Conservation (phyloP, 2,888 invertebrate genomes). For the Rotaria magnacalcarata region DNA sequence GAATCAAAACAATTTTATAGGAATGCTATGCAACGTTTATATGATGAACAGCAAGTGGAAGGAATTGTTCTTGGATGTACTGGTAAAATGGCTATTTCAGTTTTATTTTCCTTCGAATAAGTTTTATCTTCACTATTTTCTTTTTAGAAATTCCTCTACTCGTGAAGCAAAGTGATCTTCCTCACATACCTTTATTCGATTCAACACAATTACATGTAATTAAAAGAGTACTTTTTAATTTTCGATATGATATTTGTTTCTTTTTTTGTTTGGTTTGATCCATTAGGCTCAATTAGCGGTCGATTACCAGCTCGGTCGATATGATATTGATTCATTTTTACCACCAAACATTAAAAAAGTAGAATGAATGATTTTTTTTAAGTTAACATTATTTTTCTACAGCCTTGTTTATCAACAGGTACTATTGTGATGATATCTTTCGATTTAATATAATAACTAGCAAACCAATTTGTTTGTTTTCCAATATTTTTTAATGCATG, state of each 20-base stretch:
- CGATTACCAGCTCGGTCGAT: conserved; percentile 11
- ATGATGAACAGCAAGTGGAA: neutral
- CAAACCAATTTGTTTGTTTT: conserved; percentile 25
- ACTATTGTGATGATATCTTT: neutral
- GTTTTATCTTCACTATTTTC: too few species aligned
- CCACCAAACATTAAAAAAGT: neutral
- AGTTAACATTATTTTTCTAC: neutral
- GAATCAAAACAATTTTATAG: neutral
- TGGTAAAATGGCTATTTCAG: neutral
- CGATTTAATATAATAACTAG: conserved; percentile 9
- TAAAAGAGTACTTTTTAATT: neutral
- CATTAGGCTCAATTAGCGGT: conserved; percentile 9
- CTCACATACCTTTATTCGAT: neutral
- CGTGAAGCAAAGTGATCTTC: neutral
- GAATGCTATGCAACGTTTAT: neutral
- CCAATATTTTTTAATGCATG: conserved; percentile 35
- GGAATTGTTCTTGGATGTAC: conserved; percentile 7
- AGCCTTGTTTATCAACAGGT: neutral
- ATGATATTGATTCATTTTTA: neutral
- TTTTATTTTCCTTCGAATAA: neutral
- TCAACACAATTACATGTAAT: conserved; percentile 28
- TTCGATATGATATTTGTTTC: too few species aligned
- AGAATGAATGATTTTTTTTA: neutral
- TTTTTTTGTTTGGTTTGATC: neutral
- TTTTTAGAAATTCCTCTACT: conserved; percentile 23